Evolutionary conservation across 2,113 vertebrate species (phyloP).

Genomic region (Nannobrachium achirus): DNA sequence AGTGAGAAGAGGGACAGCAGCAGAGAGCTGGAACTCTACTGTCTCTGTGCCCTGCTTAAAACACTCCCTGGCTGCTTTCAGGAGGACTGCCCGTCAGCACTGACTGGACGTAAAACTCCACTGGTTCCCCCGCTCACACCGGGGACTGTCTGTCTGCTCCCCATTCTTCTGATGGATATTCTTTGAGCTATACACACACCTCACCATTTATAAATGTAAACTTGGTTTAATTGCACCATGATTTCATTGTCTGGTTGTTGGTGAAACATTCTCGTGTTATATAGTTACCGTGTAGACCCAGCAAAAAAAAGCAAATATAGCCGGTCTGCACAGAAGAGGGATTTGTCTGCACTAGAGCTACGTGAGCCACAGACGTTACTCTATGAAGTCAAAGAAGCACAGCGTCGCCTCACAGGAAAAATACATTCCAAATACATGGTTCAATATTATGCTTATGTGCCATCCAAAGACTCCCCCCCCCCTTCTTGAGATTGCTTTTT

Average conservation of each 20-base stretch:
- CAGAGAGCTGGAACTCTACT: slow-evolving; percentile 30
- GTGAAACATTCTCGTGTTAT: slow-evolving; percentile 65
- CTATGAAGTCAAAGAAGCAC: slow-evolving; percentile 26
- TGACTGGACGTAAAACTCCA: slow-evolving; percentile 27
- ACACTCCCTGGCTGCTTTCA: slow-evolving; percentile 37
- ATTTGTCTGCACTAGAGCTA: slow-evolving; percentile 35
- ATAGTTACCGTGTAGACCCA: slow-evolving; percentile 37
- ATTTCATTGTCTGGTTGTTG: slow-evolving; percentile 58
- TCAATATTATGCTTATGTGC: slow-evolving; percentile 31
- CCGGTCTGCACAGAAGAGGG: slow-evolving; percentile 32
- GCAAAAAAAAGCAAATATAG: slow-evolving; percentile 29
- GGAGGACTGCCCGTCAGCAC: slow-evolving; percentile 17
- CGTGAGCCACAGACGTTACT: slow-evolving; percentile 16
- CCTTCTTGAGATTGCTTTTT: no score
- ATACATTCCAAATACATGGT: slow-evolving; percentile 27
- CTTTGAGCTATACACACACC: slow-evolving; percentile 51
- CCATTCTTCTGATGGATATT: slow-evolving; percentile 27
- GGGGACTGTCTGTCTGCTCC: slow-evolving; percentile 9
- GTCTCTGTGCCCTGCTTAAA: slow-evolving; percentile 37
- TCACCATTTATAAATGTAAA: slow-evolving; percentile 76
- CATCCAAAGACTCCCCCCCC: no score
- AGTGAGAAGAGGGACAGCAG: slow-evolving; percentile 46
- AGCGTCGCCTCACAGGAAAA: slow-evolving; percentile 15
- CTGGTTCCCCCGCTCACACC: slow-evolving; percentile 35
- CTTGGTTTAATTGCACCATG: slow-evolving; percentile 72